phyloP scores from a whole-genome alignment of 1,140 invertebrate genomes.

The Atta texana region DNA sequence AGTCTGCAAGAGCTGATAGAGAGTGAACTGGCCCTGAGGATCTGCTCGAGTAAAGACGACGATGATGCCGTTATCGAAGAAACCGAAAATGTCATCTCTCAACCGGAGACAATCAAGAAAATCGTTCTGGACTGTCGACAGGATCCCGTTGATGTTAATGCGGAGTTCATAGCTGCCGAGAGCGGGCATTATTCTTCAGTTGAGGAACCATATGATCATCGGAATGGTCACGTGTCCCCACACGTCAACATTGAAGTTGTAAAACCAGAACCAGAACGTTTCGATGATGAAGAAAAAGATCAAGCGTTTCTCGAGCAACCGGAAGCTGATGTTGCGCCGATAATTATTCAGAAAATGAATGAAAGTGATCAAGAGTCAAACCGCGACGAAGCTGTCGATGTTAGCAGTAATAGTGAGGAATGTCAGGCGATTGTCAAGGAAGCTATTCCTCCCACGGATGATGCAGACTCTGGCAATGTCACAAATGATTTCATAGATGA shows the following conservation, averaged over 20 bases:
- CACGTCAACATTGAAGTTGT: slow-evolving; percentile 9
- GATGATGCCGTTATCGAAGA: slow-evolving; percentile 59
- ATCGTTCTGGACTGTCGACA: slow-evolving; percentile 75
- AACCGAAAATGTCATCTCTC: slow-evolving; percentile 39
- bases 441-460: neutral
- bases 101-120: slow-evolving; percentile 76
- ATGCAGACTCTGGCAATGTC: neutral
- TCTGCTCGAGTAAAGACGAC: slow-evolving; percentile 74
- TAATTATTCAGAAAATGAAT: slow-evolving; percentile 55
- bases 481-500: neutral
- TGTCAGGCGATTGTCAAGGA: neutral
- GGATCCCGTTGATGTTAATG: slow-evolving; percentile 75
- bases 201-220: slow-evolving; percentile 77
- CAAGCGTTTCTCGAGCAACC: slow-evolving; percentile 48
- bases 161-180: slow-evolving; percentile 81
- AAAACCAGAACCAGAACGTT: slow-evolving; percentile 42
- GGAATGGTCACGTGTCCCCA: slow-evolving; percentile 77
- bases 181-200: slow-evolving; percentile 77
- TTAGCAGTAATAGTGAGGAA: neutral
- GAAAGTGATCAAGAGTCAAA: slow-evolving; percentile 26
- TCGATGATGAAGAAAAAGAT: slow-evolving; percentile 68
- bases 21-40: slow-evolving; percentile 83
- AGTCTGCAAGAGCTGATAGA: slow-evolving; percentile 85
- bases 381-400: neutral
- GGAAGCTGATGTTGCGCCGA: slow-evolving; percentile 42